A percentile compares a stretch with the other conserved stretches of the same genome.
These are phyloP conservation scores for Xanthorhoe spadicearia DNA, from an alignment of 2,888 invertebrate genomes.

Conservation along the genomic window DNA sequence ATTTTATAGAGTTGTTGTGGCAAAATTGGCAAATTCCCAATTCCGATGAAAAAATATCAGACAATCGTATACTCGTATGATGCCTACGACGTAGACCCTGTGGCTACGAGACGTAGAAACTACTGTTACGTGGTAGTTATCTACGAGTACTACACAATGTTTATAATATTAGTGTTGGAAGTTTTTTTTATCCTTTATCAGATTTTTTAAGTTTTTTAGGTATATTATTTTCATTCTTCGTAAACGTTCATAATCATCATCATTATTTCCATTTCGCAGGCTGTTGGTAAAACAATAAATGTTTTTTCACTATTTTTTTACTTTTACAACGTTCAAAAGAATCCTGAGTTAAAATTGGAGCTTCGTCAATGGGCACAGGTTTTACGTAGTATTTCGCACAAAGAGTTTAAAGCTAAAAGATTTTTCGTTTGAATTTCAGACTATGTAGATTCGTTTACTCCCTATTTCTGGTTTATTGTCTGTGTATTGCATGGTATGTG, in stretches of 20 bases:
- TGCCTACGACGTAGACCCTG: conserved; percentile 21
- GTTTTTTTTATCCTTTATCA: no score
- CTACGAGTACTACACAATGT: not conserved
- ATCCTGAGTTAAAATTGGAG: not conserved
- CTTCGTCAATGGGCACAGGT: not conserved
- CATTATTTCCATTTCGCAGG: no score
- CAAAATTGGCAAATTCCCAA: conserved; percentile 16
- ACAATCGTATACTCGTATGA: conserved; percentile 8
- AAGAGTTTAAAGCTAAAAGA: not conserved
- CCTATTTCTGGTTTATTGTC: not conserved
- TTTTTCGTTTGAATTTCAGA: not conserved
- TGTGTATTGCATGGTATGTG: not conserved
- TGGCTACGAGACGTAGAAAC: conserved; percentile 5
- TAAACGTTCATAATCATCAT: no score
- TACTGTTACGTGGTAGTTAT: not conserved
- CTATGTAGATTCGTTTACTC: not conserved
- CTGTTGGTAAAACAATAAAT: no score
- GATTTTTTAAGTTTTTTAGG: no score
- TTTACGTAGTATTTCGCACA: not conserved
- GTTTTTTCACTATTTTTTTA: no score
- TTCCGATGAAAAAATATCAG: conserved; percentile 5
- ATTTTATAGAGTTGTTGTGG: conserved; percentile 24
- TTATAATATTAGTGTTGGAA: no score
- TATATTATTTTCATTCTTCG: no score
- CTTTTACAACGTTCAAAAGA: not conserved